Conservation (phyloP, 1,140 invertebrate species). For the Formica exsecta region DNA sequence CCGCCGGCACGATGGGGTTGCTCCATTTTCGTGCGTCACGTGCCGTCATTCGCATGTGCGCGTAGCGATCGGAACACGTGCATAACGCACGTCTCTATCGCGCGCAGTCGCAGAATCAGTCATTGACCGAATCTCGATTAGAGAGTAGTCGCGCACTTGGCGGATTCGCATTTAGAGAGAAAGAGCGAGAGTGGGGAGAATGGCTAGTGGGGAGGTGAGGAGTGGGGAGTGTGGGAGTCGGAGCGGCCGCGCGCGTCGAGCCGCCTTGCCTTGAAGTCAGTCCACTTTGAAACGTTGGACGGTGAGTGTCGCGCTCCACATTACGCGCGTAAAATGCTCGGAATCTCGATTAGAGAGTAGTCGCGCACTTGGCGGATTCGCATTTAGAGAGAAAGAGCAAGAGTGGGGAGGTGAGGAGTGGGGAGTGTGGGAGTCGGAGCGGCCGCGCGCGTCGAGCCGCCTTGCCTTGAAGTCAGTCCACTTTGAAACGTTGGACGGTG, state of each 20-base stretch:
- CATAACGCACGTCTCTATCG: neutral
- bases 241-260: slow-evolving; percentile 1
- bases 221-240: neutral
- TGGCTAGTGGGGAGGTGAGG: neutral
- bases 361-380: neutral
- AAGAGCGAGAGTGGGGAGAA: neutral
- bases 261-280: slow-evolving; percentile 37
- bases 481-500: slow-evolving; percentile 11
- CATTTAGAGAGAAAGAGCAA: neutral
- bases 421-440: neutral
- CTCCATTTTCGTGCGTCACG: slow-evolving; percentile 18
- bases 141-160: neutral
- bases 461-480: slow-evolving; percentile 42
- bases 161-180: neutral
- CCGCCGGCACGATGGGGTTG: neutral
- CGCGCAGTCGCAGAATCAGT: slow-evolving; percentile 59
- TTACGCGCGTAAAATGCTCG: neutral
- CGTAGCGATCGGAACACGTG: slow-evolving; percentile 40
- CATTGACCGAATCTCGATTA: slow-evolving; percentile 56
- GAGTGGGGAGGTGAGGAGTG: neutral
- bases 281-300: slow-evolving; percentile 25
- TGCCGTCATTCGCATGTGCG: neutral
- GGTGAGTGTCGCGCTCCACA: neutral
- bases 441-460: neutral
- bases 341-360: too few relatives aligned